Base-by-base conservation (phyloP, 2,888 invertebrate genomes). In the Tribolium freemani region DNA sequence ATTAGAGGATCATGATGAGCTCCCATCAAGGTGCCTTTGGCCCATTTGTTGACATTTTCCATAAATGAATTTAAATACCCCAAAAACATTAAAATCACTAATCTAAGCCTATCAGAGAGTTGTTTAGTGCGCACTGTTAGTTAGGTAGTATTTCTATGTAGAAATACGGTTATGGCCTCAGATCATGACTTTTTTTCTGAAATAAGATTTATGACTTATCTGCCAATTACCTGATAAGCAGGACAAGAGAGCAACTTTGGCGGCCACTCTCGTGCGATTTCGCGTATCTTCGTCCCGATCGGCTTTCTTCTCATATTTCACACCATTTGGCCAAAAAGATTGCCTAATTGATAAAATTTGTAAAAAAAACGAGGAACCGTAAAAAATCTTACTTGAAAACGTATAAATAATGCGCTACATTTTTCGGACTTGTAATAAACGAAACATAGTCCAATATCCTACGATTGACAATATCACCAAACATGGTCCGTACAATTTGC, bases 391-490 rank as follows among this genome's bases (percentile, higher is more conserved):
- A 96, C 96, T 94, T 95, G 83, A 97, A 93, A 26, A 92, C 89
- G 84, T 92, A 92, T 72, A 97, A 88, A 86, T 96, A 96, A 81
- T 94, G 94, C 0, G 96, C 95, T 51, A 97, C 93, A 83, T 95
- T 95, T 75, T 94, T 92, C 0, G 96, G 95, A 75, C 96, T 95
- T 0, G 97, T 97, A 79, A 96, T 87, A 74, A 92, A 91, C 20
- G 95, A 93, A 1, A 97, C 96, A 81, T 95, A 93, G 81, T 97
- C 96, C 61, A 96, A 89, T 73, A 97, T 97, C 84, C 95, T 92
- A 80, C 96, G 88, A 86, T 95, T 96, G 45, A 95, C 93, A 77
- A 93, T 93, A 82, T 94, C 94, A 13, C 95, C 95, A 82, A 94
- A 92, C 88, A 94, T 93, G 11, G 93, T 92, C 76, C 93, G 90